Conservation (phyloP, 2,888 invertebrate genomes). For the Mesopsocus fuscifrons region DNA sequence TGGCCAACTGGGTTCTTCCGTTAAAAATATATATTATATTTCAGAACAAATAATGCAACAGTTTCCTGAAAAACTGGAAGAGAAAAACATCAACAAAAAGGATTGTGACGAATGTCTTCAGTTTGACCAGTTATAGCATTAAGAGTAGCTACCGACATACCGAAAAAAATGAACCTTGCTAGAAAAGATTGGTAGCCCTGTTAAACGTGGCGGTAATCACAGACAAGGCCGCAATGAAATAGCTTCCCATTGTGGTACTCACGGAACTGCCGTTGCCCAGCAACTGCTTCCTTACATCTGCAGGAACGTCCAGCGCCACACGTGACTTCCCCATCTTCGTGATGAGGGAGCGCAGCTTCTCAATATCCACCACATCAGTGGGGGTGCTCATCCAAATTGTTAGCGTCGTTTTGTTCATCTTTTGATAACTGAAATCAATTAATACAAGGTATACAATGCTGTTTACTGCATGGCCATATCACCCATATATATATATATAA, state of each 20-base stretch:
- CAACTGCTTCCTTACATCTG: too few species aligned
- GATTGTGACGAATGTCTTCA: too few species aligned
- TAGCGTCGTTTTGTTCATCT: slow-evolving; percentile 37
- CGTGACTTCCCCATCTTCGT: slow-evolving; percentile 41
- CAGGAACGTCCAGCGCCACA: slow-evolving; percentile 64
- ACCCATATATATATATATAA: too few species aligned
- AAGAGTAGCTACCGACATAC: too few species aligned
- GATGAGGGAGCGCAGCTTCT: slow-evolving; percentile 43
- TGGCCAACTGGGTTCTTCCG: background rate
- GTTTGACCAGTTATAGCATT: too few species aligned
- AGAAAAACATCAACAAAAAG: too few species aligned
- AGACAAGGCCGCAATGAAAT: too few species aligned
- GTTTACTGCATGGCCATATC: slow-evolving; percentile 22
- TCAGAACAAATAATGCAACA: background rate
- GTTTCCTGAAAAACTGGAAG: slow-evolving; percentile 25
- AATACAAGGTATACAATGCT: slow-evolving; percentile 22
- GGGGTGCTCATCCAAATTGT: slow-evolving; percentile 56
- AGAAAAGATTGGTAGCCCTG: too few species aligned
- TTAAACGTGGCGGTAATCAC: too few species aligned
- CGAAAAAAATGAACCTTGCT: too few species aligned
- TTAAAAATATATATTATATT: background rate
- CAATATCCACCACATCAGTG: slow-evolving; percentile 45
- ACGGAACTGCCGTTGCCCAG: too few species aligned
- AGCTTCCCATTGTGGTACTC: too few species aligned
- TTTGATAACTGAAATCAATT: slow-evolving; percentile 3